Percentiles rank a stretch among this genome's conserved stretches.
Evolutionary conservation across 2,888 invertebrate species (phyloP).

Genomic region (Tyria jacobaeae): DNA sequence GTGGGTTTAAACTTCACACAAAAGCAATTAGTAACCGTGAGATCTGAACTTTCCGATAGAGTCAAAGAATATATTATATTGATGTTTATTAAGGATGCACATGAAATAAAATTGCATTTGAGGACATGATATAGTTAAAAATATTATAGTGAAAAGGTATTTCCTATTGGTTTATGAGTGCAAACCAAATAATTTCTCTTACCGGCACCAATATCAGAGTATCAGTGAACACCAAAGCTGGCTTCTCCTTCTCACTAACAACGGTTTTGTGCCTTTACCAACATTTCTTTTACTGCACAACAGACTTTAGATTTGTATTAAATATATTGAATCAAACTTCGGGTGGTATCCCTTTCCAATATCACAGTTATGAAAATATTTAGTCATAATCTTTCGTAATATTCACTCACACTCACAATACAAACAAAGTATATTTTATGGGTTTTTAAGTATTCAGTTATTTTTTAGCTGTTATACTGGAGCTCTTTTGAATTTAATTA

Average conservation of each 20-base stretch:
- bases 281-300: conserved; percentile 65
- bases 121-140: conserved; percentile 87
- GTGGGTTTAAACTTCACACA: conserved; percentile 73
- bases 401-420: conserved; percentile 65
- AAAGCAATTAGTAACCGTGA: conserved; percentile 81
- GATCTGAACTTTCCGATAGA: conserved; percentile 83
- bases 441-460: conserved; percentile 32
- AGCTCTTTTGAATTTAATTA: conserved; percentile 12
- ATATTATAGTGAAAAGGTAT: conserved; percentile 87
- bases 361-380: conserved; percentile 81
- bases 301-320: conserved; percentile 56
- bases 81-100: conserved; percentile 79
- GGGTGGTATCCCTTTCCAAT: conserved; percentile 76
- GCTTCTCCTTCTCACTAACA: conserved; percentile 78
- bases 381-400: conserved; percentile 66
- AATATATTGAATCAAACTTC: conserved; percentile 65
- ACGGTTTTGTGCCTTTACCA: conserved; percentile 77
- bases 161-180: conserved; percentile 80
- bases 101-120: conserved; percentile 81
- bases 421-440: conserved; percentile 47
- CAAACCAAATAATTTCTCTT: conserved; percentile 75
- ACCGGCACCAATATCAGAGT: conserved; percentile 75
- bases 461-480: conserved; percentile 20
- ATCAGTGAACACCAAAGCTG: conserved; percentile 83
- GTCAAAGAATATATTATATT: conserved; percentile 63